These are phyloP conservation scores for Stegophylla sp. DNA, from an alignment of 2,888 invertebrate species.

Conservation along the genomic window DNA sequence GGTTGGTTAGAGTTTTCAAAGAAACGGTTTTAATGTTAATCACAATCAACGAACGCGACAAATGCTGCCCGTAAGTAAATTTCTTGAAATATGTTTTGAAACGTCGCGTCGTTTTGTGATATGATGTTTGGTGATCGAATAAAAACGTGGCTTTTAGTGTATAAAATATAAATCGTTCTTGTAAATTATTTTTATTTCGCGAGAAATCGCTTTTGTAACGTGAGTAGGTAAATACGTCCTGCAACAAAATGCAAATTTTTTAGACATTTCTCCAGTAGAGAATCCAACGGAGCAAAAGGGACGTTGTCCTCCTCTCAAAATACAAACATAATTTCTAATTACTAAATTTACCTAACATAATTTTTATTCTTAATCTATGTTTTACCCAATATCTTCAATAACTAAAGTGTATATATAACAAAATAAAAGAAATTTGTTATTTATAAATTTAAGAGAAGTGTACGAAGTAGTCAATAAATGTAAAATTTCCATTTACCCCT, in stretches of 20 bases:
- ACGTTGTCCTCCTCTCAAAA: no score
- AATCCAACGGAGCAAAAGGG: no score
- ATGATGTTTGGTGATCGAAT: not conserved
- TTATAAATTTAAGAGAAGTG: no score
- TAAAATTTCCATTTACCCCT: no score
- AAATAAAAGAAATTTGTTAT: no score
- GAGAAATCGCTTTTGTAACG: not conserved
- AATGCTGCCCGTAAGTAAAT: slow-evolving; percentile 33
- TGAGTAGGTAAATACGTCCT: not conserved
- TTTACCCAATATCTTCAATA: no score
- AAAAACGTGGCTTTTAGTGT: not conserved
- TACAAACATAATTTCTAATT: no score
- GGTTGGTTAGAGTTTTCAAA: slow-evolving; percentile 25
- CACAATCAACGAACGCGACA: slow-evolving; percentile 21
- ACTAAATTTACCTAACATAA: no score
- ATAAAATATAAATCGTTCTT: not conserved
- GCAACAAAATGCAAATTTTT: not conserved
- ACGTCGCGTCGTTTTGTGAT: not conserved
- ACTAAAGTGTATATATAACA: no score
- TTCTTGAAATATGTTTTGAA: not conserved
- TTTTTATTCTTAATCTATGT: no score
- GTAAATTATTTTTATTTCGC: not conserved
- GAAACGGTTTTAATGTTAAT: slow-evolving; percentile 28
- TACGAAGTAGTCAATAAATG: no score
- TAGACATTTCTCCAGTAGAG: no score